phyloP scores from a whole-genome alignment of 2,888 invertebrate species.

The Schrankia costaestrigalis region DNA sequence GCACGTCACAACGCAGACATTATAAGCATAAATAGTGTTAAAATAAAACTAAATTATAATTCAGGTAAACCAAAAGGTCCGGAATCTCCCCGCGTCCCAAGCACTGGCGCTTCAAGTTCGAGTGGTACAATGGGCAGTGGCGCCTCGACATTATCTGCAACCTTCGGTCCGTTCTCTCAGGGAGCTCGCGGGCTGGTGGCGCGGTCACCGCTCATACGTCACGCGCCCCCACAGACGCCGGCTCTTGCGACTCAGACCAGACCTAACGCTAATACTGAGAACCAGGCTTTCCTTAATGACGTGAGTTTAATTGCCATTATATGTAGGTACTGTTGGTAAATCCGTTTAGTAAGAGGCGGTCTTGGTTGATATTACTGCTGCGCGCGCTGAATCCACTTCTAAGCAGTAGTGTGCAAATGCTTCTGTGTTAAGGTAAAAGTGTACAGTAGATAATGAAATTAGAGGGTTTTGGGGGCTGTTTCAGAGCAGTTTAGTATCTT shows the following conservation, averaged over 20 bases:
- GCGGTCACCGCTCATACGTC: conserved; percentile 93
- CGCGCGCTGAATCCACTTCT: no score
- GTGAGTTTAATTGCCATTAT: conserved; percentile 63
- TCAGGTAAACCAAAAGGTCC: neutral
- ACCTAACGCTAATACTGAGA: conserved; percentile 90
- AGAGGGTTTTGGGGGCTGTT: no score
- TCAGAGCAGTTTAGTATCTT: no score
- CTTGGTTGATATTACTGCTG: no score
- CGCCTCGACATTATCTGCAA: conserved; percentile 37
- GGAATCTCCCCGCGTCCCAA: neutral
- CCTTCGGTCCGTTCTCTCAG: conserved; percentile 76
- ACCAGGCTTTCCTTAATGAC: conserved; percentile 96
- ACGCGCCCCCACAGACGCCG: conserved; percentile 84
- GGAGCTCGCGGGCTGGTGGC: conserved; percentile 92
- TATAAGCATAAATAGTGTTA: no score
- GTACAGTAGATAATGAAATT: no score
- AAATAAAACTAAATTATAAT: no score
- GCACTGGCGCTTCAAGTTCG: neutral
- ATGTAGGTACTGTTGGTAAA: conserved; percentile 5
- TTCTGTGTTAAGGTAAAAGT: no score
- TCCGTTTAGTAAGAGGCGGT: neutral
- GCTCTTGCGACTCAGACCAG: conserved; percentile 84
- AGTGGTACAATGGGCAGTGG: conserved; percentile 1
- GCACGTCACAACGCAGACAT: no score
- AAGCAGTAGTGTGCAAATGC: no score